Conservation (phyloP, 2,113 vertebrate species). For the Taurulus bubalis region DNA sequence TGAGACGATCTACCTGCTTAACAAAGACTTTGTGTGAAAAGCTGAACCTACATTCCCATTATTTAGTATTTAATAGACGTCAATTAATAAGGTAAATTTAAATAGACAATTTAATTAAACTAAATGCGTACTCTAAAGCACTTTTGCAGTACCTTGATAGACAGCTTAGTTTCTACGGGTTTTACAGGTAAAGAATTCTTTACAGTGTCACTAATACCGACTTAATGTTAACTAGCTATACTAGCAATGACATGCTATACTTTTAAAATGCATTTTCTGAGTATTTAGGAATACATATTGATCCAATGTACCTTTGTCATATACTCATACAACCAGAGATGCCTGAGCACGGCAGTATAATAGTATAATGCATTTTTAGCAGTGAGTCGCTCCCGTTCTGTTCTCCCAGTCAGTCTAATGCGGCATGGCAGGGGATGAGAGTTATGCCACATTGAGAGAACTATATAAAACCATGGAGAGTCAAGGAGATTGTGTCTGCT, state of each 20-base stretch:
- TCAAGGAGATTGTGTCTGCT: conserved; percentile 40
- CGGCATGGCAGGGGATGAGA: conserved; percentile 48
- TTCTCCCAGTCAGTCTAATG: conserved; percentile 41
- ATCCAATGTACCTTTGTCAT: background rate
- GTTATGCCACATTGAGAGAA: conserved; percentile 34
- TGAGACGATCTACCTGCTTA: background rate
- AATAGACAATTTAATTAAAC: background rate
- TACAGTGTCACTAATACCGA: background rate
- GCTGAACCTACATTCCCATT: background rate
- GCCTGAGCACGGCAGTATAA: background rate
- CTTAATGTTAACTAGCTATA: background rate
- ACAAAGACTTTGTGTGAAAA: background rate
- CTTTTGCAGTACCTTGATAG: background rate
- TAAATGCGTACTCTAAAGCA: background rate
- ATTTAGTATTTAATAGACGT: background rate
- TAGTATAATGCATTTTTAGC: conserved; percentile 16
- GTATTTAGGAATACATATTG: background rate
- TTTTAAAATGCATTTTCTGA: background rate
- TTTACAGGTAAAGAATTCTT: background rate
- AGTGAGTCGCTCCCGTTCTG: background rate
- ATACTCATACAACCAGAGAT: background rate
- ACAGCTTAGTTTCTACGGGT: background rate
- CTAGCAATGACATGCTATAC: background rate
- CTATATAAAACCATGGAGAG: conserved; percentile 38
- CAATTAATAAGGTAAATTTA: background rate